These are phyloP conservation scores for Xenopus laevis DNA, from an alignment of 2,113 vertebrate genomes.

Conservation along the genomic window DNA sequence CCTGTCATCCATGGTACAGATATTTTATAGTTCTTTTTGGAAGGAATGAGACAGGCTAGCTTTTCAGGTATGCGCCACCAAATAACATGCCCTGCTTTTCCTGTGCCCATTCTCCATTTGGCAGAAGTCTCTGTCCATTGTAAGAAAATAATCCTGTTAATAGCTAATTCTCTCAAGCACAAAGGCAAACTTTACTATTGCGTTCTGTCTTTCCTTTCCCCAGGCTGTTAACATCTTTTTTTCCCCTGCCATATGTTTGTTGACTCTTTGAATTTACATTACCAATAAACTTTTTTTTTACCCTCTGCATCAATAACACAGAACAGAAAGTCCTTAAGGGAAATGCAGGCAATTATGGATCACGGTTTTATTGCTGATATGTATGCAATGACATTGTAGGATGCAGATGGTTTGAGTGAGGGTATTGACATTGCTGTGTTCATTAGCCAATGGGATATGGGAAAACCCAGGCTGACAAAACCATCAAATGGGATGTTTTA, in stretches of 20 bases:
- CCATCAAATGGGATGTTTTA: conserved; percentile 35
- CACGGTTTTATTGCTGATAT: conserved; percentile 41
- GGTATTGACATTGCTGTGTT: conserved; percentile 35
- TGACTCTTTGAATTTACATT: conserved; percentile 40
- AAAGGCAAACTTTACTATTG: background rate
- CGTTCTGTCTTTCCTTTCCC: background rate
- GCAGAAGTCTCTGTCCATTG: background rate
- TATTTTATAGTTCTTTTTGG: no score
- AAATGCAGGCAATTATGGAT: conserved; percentile 43
- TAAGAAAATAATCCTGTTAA: background rate
- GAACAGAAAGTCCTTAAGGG: conserved; percentile 32
- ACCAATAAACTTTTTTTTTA: conserved; percentile 36
- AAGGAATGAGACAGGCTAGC: no score
- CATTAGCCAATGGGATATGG: conserved; percentile 36
- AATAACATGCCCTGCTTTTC: no score
- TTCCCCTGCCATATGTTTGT: conserved; percentile 39
- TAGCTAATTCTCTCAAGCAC: background rate
- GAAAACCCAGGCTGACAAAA: conserved; percentile 28
- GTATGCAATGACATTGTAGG: conserved; percentile 30
- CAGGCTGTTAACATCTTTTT: background rate
- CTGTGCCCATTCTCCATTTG: background rate
- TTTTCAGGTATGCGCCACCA: no score
- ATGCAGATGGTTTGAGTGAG: conserved; percentile 41
- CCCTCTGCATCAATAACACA: conserved; percentile 27
- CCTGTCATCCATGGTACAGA: no score